Evolutionary conservation across 2,113 vertebrate genomes (phyloP), one percentile per base, ranked within the genome.

Genomic region (Otus sunia): DNA sequence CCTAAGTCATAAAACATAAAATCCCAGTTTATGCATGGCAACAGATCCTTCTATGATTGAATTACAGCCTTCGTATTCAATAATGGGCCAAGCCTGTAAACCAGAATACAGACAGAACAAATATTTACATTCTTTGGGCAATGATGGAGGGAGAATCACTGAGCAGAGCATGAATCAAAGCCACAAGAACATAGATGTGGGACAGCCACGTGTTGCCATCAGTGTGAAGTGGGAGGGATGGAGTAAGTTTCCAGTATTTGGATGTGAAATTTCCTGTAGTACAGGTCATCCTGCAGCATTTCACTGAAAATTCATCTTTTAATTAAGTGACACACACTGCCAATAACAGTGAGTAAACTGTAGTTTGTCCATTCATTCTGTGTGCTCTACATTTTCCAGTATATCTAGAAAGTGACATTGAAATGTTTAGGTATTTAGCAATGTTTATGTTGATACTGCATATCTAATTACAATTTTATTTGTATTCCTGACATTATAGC

Each of bases 41-140:
- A 69, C 73, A 78, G 94, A 94, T 88, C 89, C 69, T 86, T 92
- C 81, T 90, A 36, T 97, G 76, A 82, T 80, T 49, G 81, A 94
- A 90, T 97, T 77, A 97, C 94, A 97, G 82, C 58, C 76, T 94
- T 94, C 87, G 20, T 85, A 87, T 82, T 95, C 90, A 96, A 71
- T 90, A 92, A 96, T 73, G 89, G 95, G 87, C 94, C 83, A 95
- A 94, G 80, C 91, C 94, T 85, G 85, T 95, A 97, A 97, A 96
- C 97, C 96, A 97, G 96, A 94, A 97, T 96, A 96, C 87, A 97
- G 97, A 94, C 95, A 98, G 97, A 96, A 86, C 96, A 98, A 98
- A 98, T 97, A 97, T 97, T 98, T 97, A 97, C 95, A 96, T 97
- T 96, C 85, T 90, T 91, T 11, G 27, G 90, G 92, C 96, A 97